Evolutionary conservation across 1,140 invertebrate species (phyloP), one percentile per base, ranked within the genome.

Genomic region (Conus ventricosus): DNA sequence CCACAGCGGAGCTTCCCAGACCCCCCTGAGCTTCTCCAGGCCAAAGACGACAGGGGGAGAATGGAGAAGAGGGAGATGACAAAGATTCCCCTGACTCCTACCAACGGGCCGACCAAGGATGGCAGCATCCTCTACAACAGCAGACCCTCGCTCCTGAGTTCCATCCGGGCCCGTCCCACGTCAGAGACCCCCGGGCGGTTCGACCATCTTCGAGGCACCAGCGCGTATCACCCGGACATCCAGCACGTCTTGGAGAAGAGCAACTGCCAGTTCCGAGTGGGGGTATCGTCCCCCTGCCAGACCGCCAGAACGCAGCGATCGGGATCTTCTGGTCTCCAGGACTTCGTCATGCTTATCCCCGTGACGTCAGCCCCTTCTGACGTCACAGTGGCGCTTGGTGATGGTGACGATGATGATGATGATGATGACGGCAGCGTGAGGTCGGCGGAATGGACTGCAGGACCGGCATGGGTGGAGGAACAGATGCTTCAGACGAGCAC

Each of bases 81-180:
- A 15, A 15, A 23, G 23, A 71, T 25, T 8, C 60, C 60, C n/a
- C n/a, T 23, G n/a, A 5, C 67, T 10, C 67, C 27, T 5, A 78
- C 75, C 57, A 87, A 81, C 76, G 86, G 86, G 25, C 86, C 86
- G 20, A 81, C 86, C 2, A 13, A 17, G 25, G 11, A 80, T 67
- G 86, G 86, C 13, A 87, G 86, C 55, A 54, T 81, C 8, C 55
- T 87, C 51, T 87, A 87, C 76, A 78, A 81, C 54, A 81, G n/a
- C n/a, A 71, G 4, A n/a, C 20, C 23, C 23, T n/a, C 6, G 23
- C 23, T 71, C 13, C 57, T 81, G 17, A 81, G 55, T 20, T 27
- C 75, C 10, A 57, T 82, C 23, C 75, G 86, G n/a, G 13, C 55
- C 5, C 85, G 85, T 23, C 85, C 85, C 6, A 10, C 25, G 15